Evolutionary conservation across 2,113 vertebrate genomes (phyloP).

Genomic region (Nannospalax galili): DNA sequence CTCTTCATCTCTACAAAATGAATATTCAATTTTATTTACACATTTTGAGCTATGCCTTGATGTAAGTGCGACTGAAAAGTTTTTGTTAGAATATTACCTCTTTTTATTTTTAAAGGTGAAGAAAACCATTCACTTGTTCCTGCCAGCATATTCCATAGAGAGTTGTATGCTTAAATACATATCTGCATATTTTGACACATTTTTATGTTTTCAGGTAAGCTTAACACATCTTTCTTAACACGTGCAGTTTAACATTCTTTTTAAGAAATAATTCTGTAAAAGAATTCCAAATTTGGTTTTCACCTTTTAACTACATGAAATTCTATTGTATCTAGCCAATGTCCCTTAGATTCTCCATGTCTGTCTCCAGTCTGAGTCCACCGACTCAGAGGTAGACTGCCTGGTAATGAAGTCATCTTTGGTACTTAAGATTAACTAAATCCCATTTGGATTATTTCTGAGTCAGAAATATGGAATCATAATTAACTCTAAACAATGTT

Average conservation of each 20-base stretch:
- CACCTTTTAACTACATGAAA: background rate
- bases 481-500: constrained; percentile 59
- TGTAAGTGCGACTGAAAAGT: background rate
- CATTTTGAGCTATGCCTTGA: background rate
- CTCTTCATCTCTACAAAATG: background rate
- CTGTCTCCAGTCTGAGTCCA: background rate
- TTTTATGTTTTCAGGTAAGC: constrained; percentile 44
- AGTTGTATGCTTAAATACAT: background rate
- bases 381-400: background rate
- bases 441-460: background rate
- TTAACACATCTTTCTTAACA: background rate
- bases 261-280: constrained; percentile 23
- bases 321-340: background rate
- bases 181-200: constrained; percentile 46
- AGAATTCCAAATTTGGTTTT: constrained; percentile 40
- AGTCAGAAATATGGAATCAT: constrained; percentile 6
- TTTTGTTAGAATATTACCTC: constrained; percentile 28
- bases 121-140: constrained; percentile 8
- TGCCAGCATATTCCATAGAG: background rate
- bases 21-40: background rate
- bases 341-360: background rate
- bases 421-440: constrained; percentile 45
- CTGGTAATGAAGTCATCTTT: background rate
- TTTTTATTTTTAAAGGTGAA: constrained; percentile 55
- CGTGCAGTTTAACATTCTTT: background rate